These are phyloP conservation scores for Enteromius afrohamiltoni DNA, from an alignment of 2,797 vertebrate species.

Conservation along the genomic window DNA sequence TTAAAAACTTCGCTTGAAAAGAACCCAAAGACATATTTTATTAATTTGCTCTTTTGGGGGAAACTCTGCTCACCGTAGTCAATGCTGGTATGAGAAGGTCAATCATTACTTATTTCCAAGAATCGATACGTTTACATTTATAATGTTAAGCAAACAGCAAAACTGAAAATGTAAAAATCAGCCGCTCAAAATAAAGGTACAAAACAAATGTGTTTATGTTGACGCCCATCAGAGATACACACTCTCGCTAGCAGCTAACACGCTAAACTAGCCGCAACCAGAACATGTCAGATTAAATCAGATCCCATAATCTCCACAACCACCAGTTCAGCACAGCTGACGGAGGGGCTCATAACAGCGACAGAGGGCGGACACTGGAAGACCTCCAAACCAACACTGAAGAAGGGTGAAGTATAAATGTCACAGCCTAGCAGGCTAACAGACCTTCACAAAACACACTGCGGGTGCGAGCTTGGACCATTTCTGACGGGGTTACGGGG, in stretches of 20 bases:
- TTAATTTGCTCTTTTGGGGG: not conserved
- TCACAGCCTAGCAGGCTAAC: slow-evolving; percentile 35
- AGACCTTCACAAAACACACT: slow-evolving; percentile 5
- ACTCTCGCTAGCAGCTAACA: slow-evolving; percentile 40
- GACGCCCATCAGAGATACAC: slow-evolving; percentile 27
- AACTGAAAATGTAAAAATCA: not conserved
- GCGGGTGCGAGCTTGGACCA: not conserved
- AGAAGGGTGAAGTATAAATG: slow-evolving; percentile 23
- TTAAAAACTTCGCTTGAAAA: not conserved
- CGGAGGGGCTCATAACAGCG: not conserved
- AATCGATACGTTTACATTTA: not conserved
- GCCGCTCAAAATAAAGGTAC: not conserved
- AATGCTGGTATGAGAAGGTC: not conserved
- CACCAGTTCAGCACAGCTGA: not conserved
- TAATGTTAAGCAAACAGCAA: slow-evolving; percentile 1
- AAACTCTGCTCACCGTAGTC: not conserved
- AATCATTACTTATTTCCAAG: not conserved
- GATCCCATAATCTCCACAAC: not conserved
- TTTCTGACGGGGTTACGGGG: not conserved
- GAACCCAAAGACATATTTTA: not conserved
- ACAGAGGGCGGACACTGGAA: not conserved
- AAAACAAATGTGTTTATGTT: slow-evolving; percentile 42
- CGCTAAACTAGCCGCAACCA: slow-evolving; percentile 29
- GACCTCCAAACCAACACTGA: not conserved
- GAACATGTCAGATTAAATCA: not conserved